A percentile compares a stretch with the other conserved stretches of the same genome.
Conservation (phyloP, 1,140 invertebrate species). For the Polypedilum vanderplanki region DNA sequence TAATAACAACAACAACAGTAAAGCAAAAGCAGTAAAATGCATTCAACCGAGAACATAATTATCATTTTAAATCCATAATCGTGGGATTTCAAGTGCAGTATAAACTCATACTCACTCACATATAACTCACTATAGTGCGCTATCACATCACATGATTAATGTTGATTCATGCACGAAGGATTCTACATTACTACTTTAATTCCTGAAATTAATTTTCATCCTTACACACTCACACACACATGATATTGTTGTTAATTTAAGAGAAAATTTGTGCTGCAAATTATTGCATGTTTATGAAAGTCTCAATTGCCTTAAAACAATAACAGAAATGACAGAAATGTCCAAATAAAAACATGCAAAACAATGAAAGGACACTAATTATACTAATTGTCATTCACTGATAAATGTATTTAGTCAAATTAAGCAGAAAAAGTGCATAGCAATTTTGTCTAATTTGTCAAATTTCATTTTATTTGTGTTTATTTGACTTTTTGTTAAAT, state of each 20-base stretch:
- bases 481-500: not conserved
- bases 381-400: not conserved
- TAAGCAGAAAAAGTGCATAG: too few species aligned
- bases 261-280: not conserved
- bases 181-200: not conserved
- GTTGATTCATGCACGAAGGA: conserved; percentile 10
- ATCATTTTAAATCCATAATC: conserved; percentile 10
- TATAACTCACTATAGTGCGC: not conserved
- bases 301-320: too few species aligned
- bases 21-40: not conserved
- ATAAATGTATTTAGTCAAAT: not conserved
- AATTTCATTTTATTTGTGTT: not conserved
- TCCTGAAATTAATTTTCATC: not conserved
- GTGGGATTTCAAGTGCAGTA: conserved; percentile 14
- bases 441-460: not conserved
- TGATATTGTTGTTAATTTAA: too few species aligned
- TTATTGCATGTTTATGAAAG: not conserved
- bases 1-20: not conserved
- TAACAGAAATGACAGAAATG: too few species aligned
- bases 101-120: too few species aligned
- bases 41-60: conserved; percentile 18
- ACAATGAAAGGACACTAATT: not conserved
- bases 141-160: conserved; percentile 1
- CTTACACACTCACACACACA: not conserved
- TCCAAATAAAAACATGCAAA: not conserved